Evolutionary conservation across 2,113 vertebrate genomes (phyloP).

Genomic region (Hippoglossus stenolepis): DNA sequence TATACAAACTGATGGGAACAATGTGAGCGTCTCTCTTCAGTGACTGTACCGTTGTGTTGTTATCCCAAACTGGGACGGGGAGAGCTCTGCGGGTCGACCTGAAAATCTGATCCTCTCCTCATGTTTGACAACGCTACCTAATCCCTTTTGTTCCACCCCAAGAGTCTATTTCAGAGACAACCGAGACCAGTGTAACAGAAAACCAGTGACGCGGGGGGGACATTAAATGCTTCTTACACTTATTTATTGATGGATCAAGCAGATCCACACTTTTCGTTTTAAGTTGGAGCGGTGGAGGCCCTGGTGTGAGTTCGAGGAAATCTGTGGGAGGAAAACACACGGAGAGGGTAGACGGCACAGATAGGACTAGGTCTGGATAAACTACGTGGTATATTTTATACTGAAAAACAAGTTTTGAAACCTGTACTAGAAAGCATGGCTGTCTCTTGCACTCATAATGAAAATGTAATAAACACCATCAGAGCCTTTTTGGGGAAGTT

Average conservation of each 20-base stretch:
- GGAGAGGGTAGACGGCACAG: neutral
- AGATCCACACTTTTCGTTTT: neutral
- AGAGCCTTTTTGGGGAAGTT: too few species aligned
- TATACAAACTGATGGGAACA: neutral
- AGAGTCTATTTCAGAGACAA: slow-evolving; percentile 69
- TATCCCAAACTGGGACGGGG: slow-evolving; percentile 13
- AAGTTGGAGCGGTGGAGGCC: neutral
- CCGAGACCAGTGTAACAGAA: slow-evolving; percentile 65
- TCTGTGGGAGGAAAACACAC: neutral
- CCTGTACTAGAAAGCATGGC: too few species aligned
- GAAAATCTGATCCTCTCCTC: slow-evolving; percentile 67
- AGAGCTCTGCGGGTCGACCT: slow-evolving; percentile 53
- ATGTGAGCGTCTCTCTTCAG: neutral
- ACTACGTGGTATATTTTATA: neutral
- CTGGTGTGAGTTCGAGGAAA: neutral
- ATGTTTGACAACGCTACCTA: slow-evolving; percentile 64
- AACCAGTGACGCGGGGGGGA: slow-evolving; percentile 69
- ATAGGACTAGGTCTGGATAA: neutral
- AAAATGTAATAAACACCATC: too few species aligned
- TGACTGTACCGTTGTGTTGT: slow-evolving; percentile 1
- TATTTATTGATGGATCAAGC: slow-evolving; percentile 74
- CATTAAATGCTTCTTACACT: slow-evolving; percentile 67
- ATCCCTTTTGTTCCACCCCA: slow-evolving; percentile 70
- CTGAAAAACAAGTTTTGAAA: too few species aligned
- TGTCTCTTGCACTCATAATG: too few species aligned